Base-by-base conservation (phyloP, 37 sponge, comb jelly and placozoan genomes). In the Chondrilla cf. caribensis region DNA sequence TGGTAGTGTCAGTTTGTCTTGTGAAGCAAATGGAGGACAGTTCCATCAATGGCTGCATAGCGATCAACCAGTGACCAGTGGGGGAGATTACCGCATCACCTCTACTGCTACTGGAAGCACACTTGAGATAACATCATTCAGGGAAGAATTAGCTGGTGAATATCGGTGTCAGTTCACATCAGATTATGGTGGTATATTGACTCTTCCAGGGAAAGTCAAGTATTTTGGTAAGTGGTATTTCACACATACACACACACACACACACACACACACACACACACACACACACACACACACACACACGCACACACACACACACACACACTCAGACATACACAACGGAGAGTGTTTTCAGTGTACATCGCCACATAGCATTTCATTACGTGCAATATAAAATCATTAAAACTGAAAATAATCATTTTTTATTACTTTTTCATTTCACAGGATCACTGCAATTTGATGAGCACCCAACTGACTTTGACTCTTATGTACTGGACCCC, bases 141-240 rank as follows among this genome's bases (percentile, higher is more conserved):
- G 18, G 41, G 24, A 1, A 38, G 44, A 43, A 37, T 39, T 73
- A 25, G 41, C 44, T 40, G 76, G 76, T 19, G 43, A 7, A 24
- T 73, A 73, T 39, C 39, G 76, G 40, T 73, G 76, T 40, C 21
- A 9, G 6, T 73, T 73, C 6, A 22, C 43, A 19, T 39, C 76
- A 3, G 76, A 73, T 36, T 1, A 39, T 73, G 76, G 76, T 5
- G 36, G 25, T 40, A 22, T 73, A 21, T 37, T 73, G 38, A 25
- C 76, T 4, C 24, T 36, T 22, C 41, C 41, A 18, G 76, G 38
- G 18, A 18, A 37, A 43, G 76, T 73, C 17, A 73, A 17, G 44
- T 39, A 73, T 40, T 73, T 39, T 73, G 43, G 76, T 73, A 4
- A 73, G 76, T 47, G 51, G 9, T 47, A 11, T 14, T 47, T 47